Base-by-base conservation (phyloP, 2,888 invertebrate genomes). In the Linhomoeus sp. region DNA sequence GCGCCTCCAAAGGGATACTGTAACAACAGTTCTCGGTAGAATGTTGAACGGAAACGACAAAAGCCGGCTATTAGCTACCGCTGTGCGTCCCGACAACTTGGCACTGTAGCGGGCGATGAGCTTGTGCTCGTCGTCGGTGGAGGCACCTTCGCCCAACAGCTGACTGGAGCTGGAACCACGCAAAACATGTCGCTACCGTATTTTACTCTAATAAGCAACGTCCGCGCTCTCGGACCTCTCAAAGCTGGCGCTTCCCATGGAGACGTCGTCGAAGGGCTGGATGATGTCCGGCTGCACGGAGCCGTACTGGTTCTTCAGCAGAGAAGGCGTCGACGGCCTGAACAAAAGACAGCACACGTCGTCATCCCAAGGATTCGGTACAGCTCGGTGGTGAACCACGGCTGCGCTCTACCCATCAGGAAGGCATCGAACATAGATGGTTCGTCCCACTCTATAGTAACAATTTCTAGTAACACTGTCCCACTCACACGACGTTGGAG, bases 21-120 rank as follows among this genome's bases (percentile, higher is more conserved):
- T 19, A 40, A 22, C 29, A 12, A 9, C 5, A 9, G 29, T 5
- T 5, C 12, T 5, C 5, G 29, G 7, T 5, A 9, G 29, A 29
- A 29, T 9, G 5, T 29, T 5, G 7, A 12, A 5, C 7, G 12
- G 29, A 29, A 5, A 29, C 5, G 29, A 5, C 7, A 12, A 29
- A 29, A 29, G 29, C 12, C 29, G 29, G 29, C 29, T 29, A 12
- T 12, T 20, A 26, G 33, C 26, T 12, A 41, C 61, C 49, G 54
- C 55, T 9, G 61, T 58, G 23, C 63, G 45, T 59, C 88, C 88
- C 14, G 92, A 90, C 49, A 97, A 72, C 56, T 90, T 75, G 12
- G 90, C 88, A 2, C 94, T 88, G 70, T 97, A 97, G 60, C 90
- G 74, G 41, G 92, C 92, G 64, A 97, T 97, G 52, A 97, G 75